Evolutionary conservation across 2,113 vertebrate genomes (phyloP).

Genomic region (Leiothrix lutea): DNA sequence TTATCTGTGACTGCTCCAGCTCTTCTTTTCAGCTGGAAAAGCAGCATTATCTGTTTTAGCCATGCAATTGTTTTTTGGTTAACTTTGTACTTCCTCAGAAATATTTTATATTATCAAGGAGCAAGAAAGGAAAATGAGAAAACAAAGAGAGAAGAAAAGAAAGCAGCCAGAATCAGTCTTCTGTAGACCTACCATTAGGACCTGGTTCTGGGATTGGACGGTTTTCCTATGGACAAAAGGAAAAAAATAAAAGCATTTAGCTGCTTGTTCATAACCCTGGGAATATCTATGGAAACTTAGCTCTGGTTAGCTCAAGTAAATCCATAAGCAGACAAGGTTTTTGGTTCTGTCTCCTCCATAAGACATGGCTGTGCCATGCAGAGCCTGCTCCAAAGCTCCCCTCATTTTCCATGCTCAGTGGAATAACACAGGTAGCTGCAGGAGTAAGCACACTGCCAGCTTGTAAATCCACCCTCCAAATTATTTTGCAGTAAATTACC

Average conservation of each 20-base stretch:
- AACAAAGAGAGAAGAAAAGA: neutral
- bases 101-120: neutral
- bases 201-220: constrained; percentile 77
- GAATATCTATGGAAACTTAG: neutral
- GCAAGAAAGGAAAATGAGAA: neutral
- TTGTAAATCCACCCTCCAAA: neutral
- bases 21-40: neutral
- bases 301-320: neutral
- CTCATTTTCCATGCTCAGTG: neutral
- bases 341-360: neutral
- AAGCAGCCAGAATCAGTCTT: neutral
- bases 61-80: neutral
- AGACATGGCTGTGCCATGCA: accelerated
- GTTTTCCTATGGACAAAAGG: constrained; percentile 69
- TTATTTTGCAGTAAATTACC: neutral
- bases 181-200: constrained; percentile 71
- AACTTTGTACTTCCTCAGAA: neutral
- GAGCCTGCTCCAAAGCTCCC: neutral
- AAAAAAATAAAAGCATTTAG: neutral
- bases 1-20: neutral
- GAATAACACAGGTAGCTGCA: neutral
- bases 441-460: neutral
- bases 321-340: neutral
- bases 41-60: neutral
- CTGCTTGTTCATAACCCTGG: neutral